Base-by-base conservation (phyloP, 2,888 invertebrate species). In the Sphaeridia pumilis region DNA sequence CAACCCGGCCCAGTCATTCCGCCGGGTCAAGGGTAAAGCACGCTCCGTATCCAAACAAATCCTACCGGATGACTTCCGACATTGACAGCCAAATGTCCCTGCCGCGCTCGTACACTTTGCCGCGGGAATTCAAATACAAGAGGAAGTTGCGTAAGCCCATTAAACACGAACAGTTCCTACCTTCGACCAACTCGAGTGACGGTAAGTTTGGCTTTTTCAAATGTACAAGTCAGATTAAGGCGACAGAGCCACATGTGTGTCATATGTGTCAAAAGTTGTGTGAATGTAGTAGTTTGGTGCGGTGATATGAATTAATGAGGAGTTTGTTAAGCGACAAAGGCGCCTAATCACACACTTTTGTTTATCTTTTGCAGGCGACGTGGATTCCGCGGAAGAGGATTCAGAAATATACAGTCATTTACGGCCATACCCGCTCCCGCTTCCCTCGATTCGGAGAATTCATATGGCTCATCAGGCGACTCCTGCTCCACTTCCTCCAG, bases 101-200 rank as follows among this genome's bases (percentile, higher is more conserved):
- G 49, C 87, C 88, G 0, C 77, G 87, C 22, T 87, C 86, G 26
- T 87, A 87, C 69, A 88, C 87, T 1, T 72, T 88, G 46, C 87
- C 87, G 1, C 77, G 87, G 17, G 86, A 87, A 72, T 87, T 87
- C 72, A 83, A 85, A 66, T 87, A 86, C 73, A 83, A 83, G 73
- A 72, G 83, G 31, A 71, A 69, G 56, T 73, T 74, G 31, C 69
- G 76, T 58, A 75, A 81, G 59, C 74, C 78, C 50, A 72, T 80
- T 55, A 75, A 79, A 58, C 72, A 78, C 53, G 80, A 82, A 68
- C 79, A 82, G 58, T 82, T 82, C 65, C 77, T 84, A 22, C 81
- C 83, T 10, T 86, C 86, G 62, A 87, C 86, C 34, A 87, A 88
- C 67, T 87, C 87, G 66, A 87, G 87, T 64, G 87, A 87, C 67